phyloP scores from a whole-genome alignment of 1,140 invertebrate genomes.

The Aphis gossypii region DNA sequence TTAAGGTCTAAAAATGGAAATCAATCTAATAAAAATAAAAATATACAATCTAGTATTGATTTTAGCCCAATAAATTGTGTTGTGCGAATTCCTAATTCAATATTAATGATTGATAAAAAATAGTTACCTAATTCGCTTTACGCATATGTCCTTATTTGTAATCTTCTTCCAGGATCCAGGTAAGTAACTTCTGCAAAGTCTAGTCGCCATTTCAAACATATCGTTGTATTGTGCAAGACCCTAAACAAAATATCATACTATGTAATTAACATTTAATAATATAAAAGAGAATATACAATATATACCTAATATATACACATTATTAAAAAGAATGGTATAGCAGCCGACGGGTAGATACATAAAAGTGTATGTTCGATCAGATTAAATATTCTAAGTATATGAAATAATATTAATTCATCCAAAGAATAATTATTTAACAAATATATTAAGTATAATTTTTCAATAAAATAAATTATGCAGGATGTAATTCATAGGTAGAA shows the following conservation, averaged over 20 bases:
- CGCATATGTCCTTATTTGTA: slow-evolving; percentile 60
- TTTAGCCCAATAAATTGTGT: neutral
- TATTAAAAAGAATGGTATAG: neutral
- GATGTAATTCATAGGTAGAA: neutral
- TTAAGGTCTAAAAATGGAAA: neutral
- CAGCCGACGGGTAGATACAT: neutral
- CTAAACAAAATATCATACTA: neutral
- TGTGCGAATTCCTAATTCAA: neutral
- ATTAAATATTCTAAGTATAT: neutral
- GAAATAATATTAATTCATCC: neutral
- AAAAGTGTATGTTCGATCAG: neutral
- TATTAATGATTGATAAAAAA: neutral
- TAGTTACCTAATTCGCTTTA: slow-evolving; percentile 62
- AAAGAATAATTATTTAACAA: neutral
- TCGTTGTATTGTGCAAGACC: slow-evolving; percentile 53
- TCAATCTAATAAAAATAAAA: neutral
- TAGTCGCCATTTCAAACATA: slow-evolving; percentile 71
- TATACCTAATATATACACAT: neutral
- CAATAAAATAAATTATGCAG: neutral
- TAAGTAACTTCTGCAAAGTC: slow-evolving; percentile 86
- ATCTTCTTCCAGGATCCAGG: slow-evolving; percentile 77
- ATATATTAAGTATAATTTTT: neutral
- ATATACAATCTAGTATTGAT: neutral
- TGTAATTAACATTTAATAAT: neutral
- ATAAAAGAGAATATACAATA: neutral